These are phyloP conservation scores for Pseudorhiza aurosa DNA, from an alignment of 30 jellyfish, hydroid and myxozoan species.

Conservation along the genomic window DNA sequence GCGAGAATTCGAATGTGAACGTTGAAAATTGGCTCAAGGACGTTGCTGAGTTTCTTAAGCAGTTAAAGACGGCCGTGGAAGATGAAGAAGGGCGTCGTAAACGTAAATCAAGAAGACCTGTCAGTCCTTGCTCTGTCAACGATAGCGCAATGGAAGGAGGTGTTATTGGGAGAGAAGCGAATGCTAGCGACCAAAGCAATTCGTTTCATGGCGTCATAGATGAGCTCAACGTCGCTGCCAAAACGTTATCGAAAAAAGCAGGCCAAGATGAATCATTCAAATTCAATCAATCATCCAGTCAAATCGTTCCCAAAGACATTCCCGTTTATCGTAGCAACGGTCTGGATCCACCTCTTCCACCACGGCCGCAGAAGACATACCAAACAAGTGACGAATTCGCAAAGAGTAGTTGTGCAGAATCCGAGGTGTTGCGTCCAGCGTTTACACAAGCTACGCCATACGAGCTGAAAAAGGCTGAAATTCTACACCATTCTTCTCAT, in stretches of 20 bases:
- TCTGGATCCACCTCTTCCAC: conserved; percentile 23
- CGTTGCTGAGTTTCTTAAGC: conserved; percentile 81
- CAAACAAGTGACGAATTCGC: not conserved
- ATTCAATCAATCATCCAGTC: not conserved
- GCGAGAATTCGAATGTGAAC: conserved; percentile 66
- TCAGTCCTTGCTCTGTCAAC: conserved; percentile 34
- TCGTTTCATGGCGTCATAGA: conserved; percentile 16
- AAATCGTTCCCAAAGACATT: not conserved
- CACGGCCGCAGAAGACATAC: conserved; percentile 19
- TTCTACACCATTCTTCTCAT: conserved; percentile 42
- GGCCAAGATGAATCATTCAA: not conserved
- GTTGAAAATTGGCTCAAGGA: conserved; percentile 81
- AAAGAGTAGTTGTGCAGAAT: not conserved
- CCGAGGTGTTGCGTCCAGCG: conserved; percentile 6
- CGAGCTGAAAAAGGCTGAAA: conserved; percentile 44
- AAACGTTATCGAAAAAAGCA: not conserved
- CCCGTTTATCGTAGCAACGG: not conserved
- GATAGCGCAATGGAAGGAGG: not conserved
- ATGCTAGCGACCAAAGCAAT: not conserved
- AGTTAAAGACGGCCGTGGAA: conserved; percentile 72
- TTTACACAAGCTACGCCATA: conserved; percentile 13
- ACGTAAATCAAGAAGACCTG: conserved; percentile 64
- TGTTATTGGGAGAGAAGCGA: not conserved
- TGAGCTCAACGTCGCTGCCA: conserved; percentile 31
- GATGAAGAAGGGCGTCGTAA: conserved; percentile 61